Evolutionary conservation across 2,888 invertebrate genomes (phyloP).

Genomic region (Spisula solida): DNA sequence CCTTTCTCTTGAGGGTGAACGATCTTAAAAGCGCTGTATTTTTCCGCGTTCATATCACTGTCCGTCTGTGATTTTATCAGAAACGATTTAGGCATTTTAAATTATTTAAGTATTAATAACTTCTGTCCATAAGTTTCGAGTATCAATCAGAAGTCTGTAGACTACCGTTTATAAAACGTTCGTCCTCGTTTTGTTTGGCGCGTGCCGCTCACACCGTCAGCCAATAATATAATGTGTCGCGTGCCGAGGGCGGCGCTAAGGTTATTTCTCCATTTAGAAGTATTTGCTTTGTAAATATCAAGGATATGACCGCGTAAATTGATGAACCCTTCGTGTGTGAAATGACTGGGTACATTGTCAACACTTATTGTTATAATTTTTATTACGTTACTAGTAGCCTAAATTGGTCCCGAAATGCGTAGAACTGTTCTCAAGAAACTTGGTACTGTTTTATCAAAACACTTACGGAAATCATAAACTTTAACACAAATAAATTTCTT

Average conservation of each 20-base stretch:
- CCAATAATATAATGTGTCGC: constrained; percentile 48
- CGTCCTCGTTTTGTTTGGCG: constrained; percentile 19
- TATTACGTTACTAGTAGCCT: not conserved
- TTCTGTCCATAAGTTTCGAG: not conserved
- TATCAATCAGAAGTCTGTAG: not conserved
- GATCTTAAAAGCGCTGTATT: constrained; percentile 68
- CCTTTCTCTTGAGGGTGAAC: constrained; percentile 47
- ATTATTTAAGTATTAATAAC: not conserved
- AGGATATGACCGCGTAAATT: not conserved
- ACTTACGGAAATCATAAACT: too few species aligned
- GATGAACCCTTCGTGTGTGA: not conserved
- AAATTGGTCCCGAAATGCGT: too few species aligned
- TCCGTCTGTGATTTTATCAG: constrained; percentile 60
- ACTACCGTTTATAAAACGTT: constrained; percentile 21
- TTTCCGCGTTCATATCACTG: constrained; percentile 26
- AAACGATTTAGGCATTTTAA: constrained; percentile 68
- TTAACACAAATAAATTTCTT: too few species aligned
- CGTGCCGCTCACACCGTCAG: not conserved
- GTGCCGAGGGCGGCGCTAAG: constrained; percentile 48
- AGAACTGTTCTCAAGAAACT: too few species aligned
- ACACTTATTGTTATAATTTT: not conserved
- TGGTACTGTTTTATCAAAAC: too few species aligned
- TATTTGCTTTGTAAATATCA: constrained; percentile 29
- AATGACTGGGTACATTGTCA: not conserved
- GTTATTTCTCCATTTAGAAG: not conserved